Evolutionary conservation across 2,888 invertebrate genomes (phyloP), one percentile per base, ranked within the genome.

Genomic region (Lycocerus yunnanus): DNA sequence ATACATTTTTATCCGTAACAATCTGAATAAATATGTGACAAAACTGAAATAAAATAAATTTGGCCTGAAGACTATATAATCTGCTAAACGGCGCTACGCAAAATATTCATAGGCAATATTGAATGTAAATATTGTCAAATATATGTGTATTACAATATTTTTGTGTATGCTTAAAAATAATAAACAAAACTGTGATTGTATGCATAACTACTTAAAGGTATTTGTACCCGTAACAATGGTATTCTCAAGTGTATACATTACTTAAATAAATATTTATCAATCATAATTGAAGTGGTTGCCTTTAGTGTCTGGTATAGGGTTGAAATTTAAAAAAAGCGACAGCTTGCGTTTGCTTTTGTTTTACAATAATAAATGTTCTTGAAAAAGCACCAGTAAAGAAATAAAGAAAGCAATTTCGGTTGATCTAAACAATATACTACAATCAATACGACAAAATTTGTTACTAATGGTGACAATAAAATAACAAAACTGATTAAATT

Each of bases 241-340:
- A 69, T 59, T 73, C 67, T 73, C 68, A 69, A 75, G 72, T 71
- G 77, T 79, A 79, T 79, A 69, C 74, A 78, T 78, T 79, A 75
- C 77, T 81, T 81, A 80, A 78, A 83, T 82, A 84, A 84, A 84
- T 84, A 84, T 84, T 84, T 83, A 84, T 84, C 82, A 82, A 81
- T 81, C 78, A 82, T 78, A 80, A 81, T 80, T 79, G 66, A 66
- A 72, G 71, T 76, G 74, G 76, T 65, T 71, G 75, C 75, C 69
- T 72, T 75, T 65, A 70, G 69, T 71, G 66, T 69, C 69, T 75
- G 61, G 58, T 65, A 63, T 63, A 63, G 61, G 61, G 61, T 63
- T 63, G 74, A 69, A 73, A 73, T 67, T 71, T 67, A 43, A 43
- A 43, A 43, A 43, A 43, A 43, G 43, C 74, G 58, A 69, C 74